Percentiles rank a stretch among this genome's conserved stretches.
phyloP scores from a whole-genome alignment of 2,888 invertebrate genomes.

The Leptinotarsa tumamoca region DNA sequence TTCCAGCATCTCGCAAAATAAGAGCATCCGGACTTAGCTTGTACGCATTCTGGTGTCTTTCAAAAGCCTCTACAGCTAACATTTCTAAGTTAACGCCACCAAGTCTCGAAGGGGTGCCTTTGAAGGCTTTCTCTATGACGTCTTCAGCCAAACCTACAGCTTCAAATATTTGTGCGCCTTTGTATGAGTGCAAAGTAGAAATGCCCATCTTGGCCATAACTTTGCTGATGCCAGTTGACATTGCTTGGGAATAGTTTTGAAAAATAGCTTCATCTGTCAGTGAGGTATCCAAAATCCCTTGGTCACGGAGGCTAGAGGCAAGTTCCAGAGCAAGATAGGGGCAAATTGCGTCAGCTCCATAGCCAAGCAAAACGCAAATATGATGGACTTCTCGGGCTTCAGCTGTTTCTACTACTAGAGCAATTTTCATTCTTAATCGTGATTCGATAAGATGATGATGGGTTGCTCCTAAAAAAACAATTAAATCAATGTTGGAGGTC shows the following conservation, averaged over 20 bases:
- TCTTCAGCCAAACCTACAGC: slow-evolving; percentile 95
- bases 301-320: slow-evolving; percentile 85
- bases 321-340: slow-evolving; percentile 97
- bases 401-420: slow-evolving; percentile 93
- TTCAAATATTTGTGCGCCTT: slow-evolving; percentile 99
- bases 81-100: slow-evolving; percentile 93
- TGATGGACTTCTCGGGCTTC: slow-evolving; percentile 98
- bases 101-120: slow-evolving; percentile 75
- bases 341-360: slow-evolving; percentile 98
- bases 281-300: slow-evolving; percentile 83
- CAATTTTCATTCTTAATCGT: slow-evolving; percentile 95
- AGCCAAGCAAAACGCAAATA: slow-evolving; percentile 93
- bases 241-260: slow-evolving; percentile 87
- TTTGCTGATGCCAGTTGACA: slow-evolving; percentile 71
- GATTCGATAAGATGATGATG: slow-evolving; percentile 97
- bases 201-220: slow-evolving; percentile 99
- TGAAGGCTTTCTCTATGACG: slow-evolving; percentile 95
- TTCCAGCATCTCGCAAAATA: slow-evolving; percentile 84
- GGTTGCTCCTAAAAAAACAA: slow-evolving; percentile 75
- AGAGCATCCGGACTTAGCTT: slow-evolving; percentile 77
- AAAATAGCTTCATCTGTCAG: slow-evolving; percentile 86
- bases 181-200: slow-evolving; percentile 97
- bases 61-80: slow-evolving; percentile 86
- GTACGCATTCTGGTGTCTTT: slow-evolving; percentile 84
- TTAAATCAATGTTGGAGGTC: not conserved